A percentile compares a stretch with the other conserved stretches of the same genome.
Evolutionary conservation across 2,888 invertebrate species (phyloP).

Genomic region (Globia sparganii): DNA sequence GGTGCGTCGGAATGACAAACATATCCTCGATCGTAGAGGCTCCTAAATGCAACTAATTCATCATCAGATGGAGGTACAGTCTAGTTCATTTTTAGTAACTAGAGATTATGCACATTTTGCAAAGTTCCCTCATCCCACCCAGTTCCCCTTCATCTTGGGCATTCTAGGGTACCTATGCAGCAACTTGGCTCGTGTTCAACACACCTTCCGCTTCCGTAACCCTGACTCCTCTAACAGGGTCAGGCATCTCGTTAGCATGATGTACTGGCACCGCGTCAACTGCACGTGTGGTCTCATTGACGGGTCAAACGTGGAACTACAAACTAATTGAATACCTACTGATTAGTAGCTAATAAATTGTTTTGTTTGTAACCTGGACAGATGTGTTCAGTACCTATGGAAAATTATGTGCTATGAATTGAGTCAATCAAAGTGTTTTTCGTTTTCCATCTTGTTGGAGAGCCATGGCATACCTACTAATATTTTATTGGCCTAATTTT

Average conservation of each 20-base stretch:
- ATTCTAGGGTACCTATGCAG: neutral
- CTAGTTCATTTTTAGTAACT: neutral
- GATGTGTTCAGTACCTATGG: conserved; percentile 5
- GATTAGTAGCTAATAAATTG: conserved; percentile 54
- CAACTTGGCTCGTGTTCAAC: conserved; percentile 27
- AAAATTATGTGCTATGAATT: neutral
- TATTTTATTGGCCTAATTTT: conserved; percentile 13
- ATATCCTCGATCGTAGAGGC: neutral
- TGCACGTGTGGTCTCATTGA: conserved; percentile 38
- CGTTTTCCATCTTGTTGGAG: conserved; percentile 19
- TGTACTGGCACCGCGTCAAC: conserved; percentile 60
- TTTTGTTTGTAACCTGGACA: conserved; percentile 52
- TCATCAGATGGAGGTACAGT: neutral
- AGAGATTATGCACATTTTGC: neutral
- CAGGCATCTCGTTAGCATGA: conserved; percentile 41
- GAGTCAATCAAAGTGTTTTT: conserved; percentile 49
- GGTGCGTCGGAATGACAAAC: neutral
- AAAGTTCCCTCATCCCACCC: neutral
- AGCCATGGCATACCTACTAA: neutral
- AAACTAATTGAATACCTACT: conserved; percentile 53
- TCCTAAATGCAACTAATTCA: neutral
- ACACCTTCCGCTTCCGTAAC: conserved; percentile 33
- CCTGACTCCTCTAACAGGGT: conserved; percentile 45
- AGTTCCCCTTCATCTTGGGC: neutral
- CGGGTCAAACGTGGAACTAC: conserved; percentile 14